Percentiles rank a stretch among this genome's conserved stretches.
These are phyloP conservation scores for Odontomyia ornata DNA, from an alignment of 2,888 invertebrate genomes.

Conservation along the genomic window DNA sequence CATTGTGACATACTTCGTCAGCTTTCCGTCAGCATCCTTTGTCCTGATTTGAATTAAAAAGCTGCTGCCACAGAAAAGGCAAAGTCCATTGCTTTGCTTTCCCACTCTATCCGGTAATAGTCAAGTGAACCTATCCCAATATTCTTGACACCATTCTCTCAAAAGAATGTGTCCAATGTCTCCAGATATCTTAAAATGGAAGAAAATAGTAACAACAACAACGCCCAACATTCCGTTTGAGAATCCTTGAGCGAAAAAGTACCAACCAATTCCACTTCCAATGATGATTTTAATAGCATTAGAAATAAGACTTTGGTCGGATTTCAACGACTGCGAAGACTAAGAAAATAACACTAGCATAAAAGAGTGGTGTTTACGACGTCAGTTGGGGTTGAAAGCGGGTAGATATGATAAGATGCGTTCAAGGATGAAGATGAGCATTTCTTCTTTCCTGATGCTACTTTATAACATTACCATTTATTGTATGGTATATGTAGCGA, in stretches of 20 bases:
- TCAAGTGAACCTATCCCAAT: slow-evolving; percentile 29
- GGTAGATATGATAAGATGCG: slow-evolving; percentile 11
- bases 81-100: neutral
- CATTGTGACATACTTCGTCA: too few species aligned
- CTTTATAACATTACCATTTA: neutral
- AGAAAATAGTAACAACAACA: slow-evolving; percentile 6
- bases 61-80: neutral
- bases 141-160: slow-evolving; percentile 25
- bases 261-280: neutral
- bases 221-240: slow-evolving; percentile 6
- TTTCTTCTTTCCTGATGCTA: neutral
- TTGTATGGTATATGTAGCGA: neutral
- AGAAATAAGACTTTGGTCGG: slow-evolving; percentile 37
- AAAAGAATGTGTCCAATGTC: neutral
- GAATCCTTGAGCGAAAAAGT: slow-evolving; percentile 12
- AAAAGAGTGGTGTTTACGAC: neutral
- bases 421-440: slow-evolving; percentile 4
- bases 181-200: neutral
- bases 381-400: neutral
- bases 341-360: slow-evolving; percentile 14
- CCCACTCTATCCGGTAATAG: neutral
- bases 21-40: neutral
- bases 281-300: slow-evolving; percentile 29
- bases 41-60: neutral
- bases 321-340: slow-evolving; percentile 3